Evolutionary conservation across 2,113 vertebrate genomes (phyloP), one percentile per base, ranked within the genome.

Genomic region (Tachysurus vachellii): DNA sequence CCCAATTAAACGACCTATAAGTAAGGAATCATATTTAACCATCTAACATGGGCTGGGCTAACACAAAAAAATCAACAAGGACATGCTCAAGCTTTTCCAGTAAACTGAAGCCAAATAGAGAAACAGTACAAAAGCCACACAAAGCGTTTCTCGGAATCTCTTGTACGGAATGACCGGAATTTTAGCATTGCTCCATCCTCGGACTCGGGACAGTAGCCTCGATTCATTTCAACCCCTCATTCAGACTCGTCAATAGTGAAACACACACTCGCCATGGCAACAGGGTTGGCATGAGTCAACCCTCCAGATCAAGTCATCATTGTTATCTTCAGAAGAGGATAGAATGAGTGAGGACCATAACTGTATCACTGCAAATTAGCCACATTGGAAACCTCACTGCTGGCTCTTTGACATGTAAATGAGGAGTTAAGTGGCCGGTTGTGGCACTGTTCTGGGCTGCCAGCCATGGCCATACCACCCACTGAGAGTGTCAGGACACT

Each of bases 301-400:
- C 90, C 93, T 90, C 89, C 86, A 91, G 93, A 92, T 93, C 92
- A 91, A 93, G 91, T 91, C 92, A 92, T 93, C 90, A 93, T 92
- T 92, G 93, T 93, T 93, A 94, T 95, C 93, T 92, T 90, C 89
- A 42, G 14, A 85, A 88, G 90, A 89, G 91, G 91, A 90, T 90
- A 92, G 93, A 92, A 93, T 91, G 92, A 90, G 91, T 91, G 91
- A 91, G 61, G 88, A 89, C 93, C 92, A 93, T 94, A 94, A 96
- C 94, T 96, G 94, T 93, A 95, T 94, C 93, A 90, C 93, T 85
- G 83, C 93, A 95, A 95, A 95, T 95, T 95, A 94, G 92, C 92
- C 89, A 92, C 94, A 94, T 92, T 94, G 94, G 94, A 91, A 90
- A 91, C 88, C 84, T 87, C 90, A 91, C 89, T 91, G 89, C 88